A percentile compares a stretch with the other conserved stretches of the same genome.
Evolutionary conservation across 2,113 vertebrate species (phyloP).

Genomic region (Pomatostomus ruficeps): DNA sequence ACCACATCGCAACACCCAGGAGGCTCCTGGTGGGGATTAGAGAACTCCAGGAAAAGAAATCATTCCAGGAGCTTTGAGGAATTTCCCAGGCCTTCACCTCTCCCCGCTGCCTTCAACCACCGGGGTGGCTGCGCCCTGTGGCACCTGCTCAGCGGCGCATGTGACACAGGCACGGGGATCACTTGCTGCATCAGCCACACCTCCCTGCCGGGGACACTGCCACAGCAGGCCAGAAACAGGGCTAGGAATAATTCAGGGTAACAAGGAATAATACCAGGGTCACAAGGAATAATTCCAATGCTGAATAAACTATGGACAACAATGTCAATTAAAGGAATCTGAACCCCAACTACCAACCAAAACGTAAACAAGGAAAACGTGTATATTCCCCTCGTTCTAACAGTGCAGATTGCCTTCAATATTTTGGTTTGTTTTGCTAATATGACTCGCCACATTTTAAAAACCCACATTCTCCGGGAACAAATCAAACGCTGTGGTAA

Average conservation of each 20-base stretch:
- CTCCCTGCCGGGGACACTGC: neutral
- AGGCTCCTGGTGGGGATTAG: neutral
- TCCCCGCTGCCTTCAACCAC: neutral
- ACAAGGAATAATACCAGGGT: too few species aligned
- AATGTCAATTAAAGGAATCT: neutral
- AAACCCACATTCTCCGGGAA: neutral
- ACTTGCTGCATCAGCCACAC: neutral
- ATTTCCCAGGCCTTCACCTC: neutral
- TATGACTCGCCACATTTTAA: neutral
- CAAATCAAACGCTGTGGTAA: neutral
- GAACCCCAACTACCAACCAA: neutral
- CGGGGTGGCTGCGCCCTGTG: neutral
- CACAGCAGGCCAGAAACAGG: neutral
- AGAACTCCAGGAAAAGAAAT: neutral
- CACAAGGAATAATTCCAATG: neutral
- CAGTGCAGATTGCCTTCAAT: neutral
- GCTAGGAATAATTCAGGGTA: neutral
- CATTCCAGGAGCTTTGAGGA: neutral
- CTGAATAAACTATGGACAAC: fast-evolving
- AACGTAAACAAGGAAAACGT: neutral
- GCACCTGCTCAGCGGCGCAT: neutral
- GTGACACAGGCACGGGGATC: neutral
- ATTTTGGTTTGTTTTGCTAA: neutral
- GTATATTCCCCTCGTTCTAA: neutral
- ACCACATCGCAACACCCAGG: neutral